Evolutionary conservation across 2,888 invertebrate genomes (phyloP).

Genomic region (Torymus aiolomorphi): DNA sequence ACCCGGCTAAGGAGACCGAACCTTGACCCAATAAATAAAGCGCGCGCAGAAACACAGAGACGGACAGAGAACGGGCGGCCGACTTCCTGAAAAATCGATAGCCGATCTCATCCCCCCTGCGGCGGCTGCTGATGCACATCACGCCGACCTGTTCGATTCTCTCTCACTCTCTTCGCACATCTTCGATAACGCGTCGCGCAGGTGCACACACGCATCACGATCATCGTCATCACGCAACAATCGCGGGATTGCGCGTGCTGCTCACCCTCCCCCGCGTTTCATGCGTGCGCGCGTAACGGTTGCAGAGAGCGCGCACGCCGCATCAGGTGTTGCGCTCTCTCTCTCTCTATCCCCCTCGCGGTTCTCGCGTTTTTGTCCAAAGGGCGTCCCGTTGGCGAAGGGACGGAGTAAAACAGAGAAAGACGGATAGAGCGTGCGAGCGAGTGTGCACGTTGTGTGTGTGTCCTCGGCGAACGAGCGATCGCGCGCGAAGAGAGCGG

Average conservation of each 20-base stretch:
- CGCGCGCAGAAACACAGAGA: background rate
- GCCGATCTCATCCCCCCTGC: background rate
- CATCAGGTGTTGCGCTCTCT: no score
- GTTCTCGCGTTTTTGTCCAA: background rate
- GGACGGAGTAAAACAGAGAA: slow-evolving; percentile 45
- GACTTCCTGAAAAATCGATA: slow-evolving; percentile 18
- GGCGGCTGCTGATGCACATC: no score
- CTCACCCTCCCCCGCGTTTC: no score
- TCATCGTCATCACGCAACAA: no score
- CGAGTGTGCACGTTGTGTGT: slow-evolving; percentile 30
- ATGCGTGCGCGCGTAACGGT: no score
- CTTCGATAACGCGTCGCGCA: no score
- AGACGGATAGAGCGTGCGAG: slow-evolving; percentile 18
- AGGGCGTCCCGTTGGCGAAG: slow-evolving; percentile 17
- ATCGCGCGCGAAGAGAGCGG: background rate
- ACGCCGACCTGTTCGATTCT: background rate
- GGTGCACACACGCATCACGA: no score
- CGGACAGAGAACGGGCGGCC: background rate
- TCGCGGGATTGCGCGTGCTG: no score
- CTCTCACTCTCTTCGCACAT: background rate
- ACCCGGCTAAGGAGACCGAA: background rate
- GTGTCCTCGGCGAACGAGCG: slow-evolving; percentile 38
- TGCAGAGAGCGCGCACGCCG: background rate
- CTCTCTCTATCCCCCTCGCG: background rate
- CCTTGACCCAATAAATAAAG: slow-evolving; percentile 36